Evolutionary conservation across 2,888 invertebrate species (phyloP), one percentile per base, ranked within the genome.

Genomic region (Agrochola macilenta): DNA sequence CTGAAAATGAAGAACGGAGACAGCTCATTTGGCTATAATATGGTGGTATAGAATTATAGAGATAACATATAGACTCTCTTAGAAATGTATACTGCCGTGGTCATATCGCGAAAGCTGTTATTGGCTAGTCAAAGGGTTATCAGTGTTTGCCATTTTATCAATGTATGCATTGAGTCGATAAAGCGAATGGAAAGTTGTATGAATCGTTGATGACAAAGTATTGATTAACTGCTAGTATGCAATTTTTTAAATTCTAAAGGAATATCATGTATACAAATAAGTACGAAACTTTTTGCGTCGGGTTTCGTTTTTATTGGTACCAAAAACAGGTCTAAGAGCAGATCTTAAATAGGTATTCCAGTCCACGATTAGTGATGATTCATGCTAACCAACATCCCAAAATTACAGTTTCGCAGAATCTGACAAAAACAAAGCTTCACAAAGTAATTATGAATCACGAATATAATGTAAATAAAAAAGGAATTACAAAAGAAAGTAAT

Each of bases 141-240:
- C 88, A 81, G 74, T 60, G 76, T 86, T 83, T 79, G 70, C 78
- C 70, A 76, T 78, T 76, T 83, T 89, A 88, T 89, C 89, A 79
- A 75, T 66, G 65, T 79, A 58, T 78, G 81, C 74, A 76, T 60
- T 81, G 71, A 58, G 30, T 57, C 63, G 88, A 88, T 88, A 89
- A 86, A 54, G 35, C 72, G 71, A 82, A 86, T 85, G 88, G 82
- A 86, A 86, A 89, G 77, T 85, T 85, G 49, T 81, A 68, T 79
- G 76, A 78, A 81, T 70, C 26, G 69, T 70, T 46, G 63, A 76
- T 74, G 69, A 77, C 69, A 69, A 76, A 73, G 66, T 73, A 74
- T 65, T 63, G 39, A 87, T 78, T 76, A 66, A 49, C 26, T 63
- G 23, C 26, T 7, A 71, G 2, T 57, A 46, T 71, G 49, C 49